Conservation (phyloP, 1,140 invertebrate species). For the Drosophila pseudoananassae region DNA sequence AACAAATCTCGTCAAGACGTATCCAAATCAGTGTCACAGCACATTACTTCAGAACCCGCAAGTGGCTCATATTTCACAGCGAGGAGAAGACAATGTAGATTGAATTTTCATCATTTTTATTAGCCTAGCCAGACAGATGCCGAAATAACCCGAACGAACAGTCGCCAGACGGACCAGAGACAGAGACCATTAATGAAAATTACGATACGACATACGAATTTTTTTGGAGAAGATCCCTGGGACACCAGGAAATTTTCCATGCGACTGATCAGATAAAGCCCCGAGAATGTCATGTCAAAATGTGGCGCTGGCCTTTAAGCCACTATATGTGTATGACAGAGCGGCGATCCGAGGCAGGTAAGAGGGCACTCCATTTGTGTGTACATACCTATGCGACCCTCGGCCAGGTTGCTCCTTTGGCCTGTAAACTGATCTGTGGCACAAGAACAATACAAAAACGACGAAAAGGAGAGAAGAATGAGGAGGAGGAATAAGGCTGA, state of each 20-base stretch:
- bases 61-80: constrained; percentile 65
- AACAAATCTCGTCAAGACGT: constrained; percentile 17
- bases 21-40: constrained; percentile 63
- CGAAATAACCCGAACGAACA: constrained; percentile 51
- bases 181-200: constrained; percentile 71
- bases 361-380: neutral
- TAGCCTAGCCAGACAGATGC: constrained; percentile 54
- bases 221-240: constrained; percentile 9
- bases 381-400: constrained; percentile 31
- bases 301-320: constrained; percentile 60
- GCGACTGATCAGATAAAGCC: constrained; percentile 75
- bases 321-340: constrained; percentile 71
- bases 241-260: constrained; percentile 64
- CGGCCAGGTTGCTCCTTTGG: constrained; percentile 20
- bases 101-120: constrained; percentile 78
- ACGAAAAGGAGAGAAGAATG: constrained; percentile 24
- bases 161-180: neutral
- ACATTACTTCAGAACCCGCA: constrained; percentile 61
- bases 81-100: constrained; percentile 25
- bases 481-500: constrained; percentile 45
- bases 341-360: constrained; percentile 40
- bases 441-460: constrained; percentile 51
- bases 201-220: constrained; percentile 49
- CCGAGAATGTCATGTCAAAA: constrained; percentile 76
- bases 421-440: constrained; percentile 70